A percentile compares a stretch with the other conserved stretches of the same genome.
Conservation (phyloP, 2,888 invertebrate species). For the Mimas tiliae region DNA sequence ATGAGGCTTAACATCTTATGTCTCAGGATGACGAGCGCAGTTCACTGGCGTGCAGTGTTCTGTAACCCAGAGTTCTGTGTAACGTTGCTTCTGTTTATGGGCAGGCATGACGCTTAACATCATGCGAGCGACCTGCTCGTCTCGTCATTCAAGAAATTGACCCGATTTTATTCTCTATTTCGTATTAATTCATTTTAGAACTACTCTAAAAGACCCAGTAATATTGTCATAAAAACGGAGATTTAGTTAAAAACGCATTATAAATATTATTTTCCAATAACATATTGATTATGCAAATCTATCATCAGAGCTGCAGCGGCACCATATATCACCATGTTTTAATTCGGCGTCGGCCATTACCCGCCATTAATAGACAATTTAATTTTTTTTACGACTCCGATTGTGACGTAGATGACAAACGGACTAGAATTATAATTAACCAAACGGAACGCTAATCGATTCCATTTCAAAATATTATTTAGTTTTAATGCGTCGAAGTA, state of each 20-base stretch:
- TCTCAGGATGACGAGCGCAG: no score
- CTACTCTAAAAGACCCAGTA: neutral
- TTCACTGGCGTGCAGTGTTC: no score
- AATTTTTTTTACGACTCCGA: slow-evolving; percentile 48
- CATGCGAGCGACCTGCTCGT: no score
- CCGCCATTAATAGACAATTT: slow-evolving; percentile 55
- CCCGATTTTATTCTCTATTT: no score
- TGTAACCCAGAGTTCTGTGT: no score
- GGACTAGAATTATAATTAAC: slow-evolving; percentile 51
- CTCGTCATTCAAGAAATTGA: no score
- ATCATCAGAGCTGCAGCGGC: slow-evolving; percentile 43
- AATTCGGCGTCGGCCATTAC: slow-evolving; percentile 56
- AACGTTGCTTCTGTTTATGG: no score
- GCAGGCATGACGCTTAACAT: no score
- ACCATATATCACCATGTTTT: slow-evolving; percentile 58
- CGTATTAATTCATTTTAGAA: neutral
- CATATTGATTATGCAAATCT: slow-evolving; percentile 57
- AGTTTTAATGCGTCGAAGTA: slow-evolving; percentile 38
- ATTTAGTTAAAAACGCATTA: slow-evolving; percentile 22
- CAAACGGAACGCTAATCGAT: slow-evolving; percentile 44
- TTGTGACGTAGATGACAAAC: slow-evolving; percentile 54
- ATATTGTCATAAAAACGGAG: neutral
- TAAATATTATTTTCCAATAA: slow-evolving; percentile 42
- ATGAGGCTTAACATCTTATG: no score
- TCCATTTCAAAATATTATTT: slow-evolving; percentile 51